These are phyloP conservation scores for Picathartes gymnocephalus DNA, from an alignment of 2,113 vertebrate species.

Conservation along the genomic window DNA sequence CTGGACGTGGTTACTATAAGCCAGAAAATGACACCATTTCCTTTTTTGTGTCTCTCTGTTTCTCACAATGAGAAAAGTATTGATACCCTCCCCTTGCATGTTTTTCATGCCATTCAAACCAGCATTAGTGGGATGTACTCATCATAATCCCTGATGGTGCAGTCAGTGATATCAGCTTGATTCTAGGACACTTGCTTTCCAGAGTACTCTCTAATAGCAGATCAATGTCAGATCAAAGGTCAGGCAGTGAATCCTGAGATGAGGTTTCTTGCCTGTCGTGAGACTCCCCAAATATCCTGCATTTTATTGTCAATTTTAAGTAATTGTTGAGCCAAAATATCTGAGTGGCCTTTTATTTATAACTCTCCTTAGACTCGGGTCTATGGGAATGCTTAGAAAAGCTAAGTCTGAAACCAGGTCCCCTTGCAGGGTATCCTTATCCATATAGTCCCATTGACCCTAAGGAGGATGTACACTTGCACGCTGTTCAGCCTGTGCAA, in stretches of 20 bases:
- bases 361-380: background rate
- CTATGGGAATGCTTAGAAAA: background rate
- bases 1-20: background rate
- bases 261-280: background rate
- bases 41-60: background rate
- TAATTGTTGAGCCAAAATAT: background rate
- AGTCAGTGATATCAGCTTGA: background rate
- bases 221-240: background rate
- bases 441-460: background rate
- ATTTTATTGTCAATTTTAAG: background rate
- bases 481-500: background rate
- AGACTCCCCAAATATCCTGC: background rate
- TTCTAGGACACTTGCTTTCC: background rate
- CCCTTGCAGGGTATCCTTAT: background rate
- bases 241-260: background rate
- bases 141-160: background rate
- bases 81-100: background rate
- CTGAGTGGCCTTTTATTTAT: background rate
- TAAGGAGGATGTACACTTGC: background rate
- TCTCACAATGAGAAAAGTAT: background rate
- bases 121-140: background rate
- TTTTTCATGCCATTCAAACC: background rate
- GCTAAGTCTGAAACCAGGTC: background rate
- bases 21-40: background rate
- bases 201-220: background rate